Evolutionary conservation across 2,113 vertebrate species (phyloP).

Genomic region (Cochlearius cochlearius): DNA sequence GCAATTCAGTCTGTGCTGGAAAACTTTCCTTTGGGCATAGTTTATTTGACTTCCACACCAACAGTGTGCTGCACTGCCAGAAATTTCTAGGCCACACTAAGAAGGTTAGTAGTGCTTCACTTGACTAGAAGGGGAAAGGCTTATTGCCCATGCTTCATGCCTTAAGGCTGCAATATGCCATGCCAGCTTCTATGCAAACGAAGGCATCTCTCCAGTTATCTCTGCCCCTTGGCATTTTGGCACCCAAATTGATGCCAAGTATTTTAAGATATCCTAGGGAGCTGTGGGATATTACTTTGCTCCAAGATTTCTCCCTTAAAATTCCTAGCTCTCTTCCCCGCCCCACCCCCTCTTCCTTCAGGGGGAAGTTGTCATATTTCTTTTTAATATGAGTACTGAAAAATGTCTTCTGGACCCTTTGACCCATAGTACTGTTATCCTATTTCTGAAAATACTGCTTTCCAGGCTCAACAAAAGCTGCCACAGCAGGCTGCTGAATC

Average conservation of each 20-base stretch:
- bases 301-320: neutral
- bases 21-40: neutral
- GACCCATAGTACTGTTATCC: neutral
- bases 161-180: neutral
- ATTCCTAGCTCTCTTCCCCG: neutral
- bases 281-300: neutral
- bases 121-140: neutral
- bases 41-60: neutral
- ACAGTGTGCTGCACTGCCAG: neutral
- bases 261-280: neutral
- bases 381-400: neutral
- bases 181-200: neutral
- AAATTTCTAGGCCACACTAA: neutral
- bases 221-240: neutral
- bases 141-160: neutral
- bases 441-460: neutral
- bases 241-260: neutral
- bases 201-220: neutral
- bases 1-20: neutral
- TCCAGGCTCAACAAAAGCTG: neutral
- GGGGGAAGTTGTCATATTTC: neutral
- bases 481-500: neutral
- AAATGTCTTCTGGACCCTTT: neutral
- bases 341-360: neutral
- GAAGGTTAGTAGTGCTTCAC: neutral